Evolutionary conservation across 2,113 vertebrate species (phyloP).

Genomic region (Peromyscus leucopus): DNA sequence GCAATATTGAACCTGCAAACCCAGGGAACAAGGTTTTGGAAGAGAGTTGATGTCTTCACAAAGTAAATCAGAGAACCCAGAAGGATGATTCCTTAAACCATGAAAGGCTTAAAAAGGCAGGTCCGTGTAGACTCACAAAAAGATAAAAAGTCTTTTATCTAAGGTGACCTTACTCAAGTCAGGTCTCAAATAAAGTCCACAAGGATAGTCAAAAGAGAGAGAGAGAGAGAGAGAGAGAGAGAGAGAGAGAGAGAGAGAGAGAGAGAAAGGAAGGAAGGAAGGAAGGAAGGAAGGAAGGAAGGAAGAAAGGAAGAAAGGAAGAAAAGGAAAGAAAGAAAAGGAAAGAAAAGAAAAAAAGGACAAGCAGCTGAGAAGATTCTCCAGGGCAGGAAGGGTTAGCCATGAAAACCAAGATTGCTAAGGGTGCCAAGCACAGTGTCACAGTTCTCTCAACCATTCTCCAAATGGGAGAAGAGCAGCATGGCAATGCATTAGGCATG

Average conservation of each 20-base stretch:
- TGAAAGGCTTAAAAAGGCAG: background rate
- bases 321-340: too few species aligned
- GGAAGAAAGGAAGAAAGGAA: too few species aligned
- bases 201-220: too few species aligned
- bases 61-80: background rate
- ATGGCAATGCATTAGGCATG: background rate
- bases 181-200: background rate
- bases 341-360: too few species aligned
- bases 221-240: too few species aligned
- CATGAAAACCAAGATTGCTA: too few species aligned
- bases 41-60: background rate
- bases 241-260: too few species aligned
- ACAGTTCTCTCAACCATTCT: background rate
- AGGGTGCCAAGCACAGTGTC: background rate
- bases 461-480: background rate
- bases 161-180: background rate
- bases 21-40: background rate
- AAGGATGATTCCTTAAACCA: background rate
- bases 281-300: too few species aligned
- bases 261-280: too few species aligned
- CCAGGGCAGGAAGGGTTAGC: background rate
- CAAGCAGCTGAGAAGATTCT: background rate
- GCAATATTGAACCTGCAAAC: background rate
- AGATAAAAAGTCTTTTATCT: background rate
- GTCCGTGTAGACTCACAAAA: background rate